Conservation (phyloP, 2,113 vertebrate genomes). For the Takifugu bimaculatus region DNA sequence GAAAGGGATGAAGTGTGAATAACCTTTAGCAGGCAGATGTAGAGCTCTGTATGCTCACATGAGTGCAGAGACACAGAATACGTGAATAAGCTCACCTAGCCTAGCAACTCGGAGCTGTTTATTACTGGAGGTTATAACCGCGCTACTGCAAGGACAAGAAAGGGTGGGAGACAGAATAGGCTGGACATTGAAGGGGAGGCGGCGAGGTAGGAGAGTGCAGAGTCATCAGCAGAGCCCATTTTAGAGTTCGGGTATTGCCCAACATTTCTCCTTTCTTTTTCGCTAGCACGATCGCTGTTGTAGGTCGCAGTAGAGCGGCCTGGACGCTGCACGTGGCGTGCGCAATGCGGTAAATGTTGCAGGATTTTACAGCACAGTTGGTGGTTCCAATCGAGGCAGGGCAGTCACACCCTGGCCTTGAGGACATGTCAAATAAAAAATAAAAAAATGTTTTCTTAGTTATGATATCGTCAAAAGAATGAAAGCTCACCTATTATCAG, state of each 20-base stretch:
- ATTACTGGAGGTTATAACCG: slow-evolving; percentile 42
- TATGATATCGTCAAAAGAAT: background rate
- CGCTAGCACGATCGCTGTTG: slow-evolving; percentile 10
- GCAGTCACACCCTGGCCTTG: slow-evolving; percentile 81
- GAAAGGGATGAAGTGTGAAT: slow-evolving; percentile 40
- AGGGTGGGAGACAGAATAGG: slow-evolving; percentile 56
- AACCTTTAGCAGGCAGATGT: slow-evolving; percentile 52
- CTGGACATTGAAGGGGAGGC: slow-evolving; percentile 40
- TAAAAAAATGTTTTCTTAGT: slow-evolving; percentile 35
- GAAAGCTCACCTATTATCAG: background rate
- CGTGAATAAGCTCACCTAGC: slow-evolving; percentile 1
- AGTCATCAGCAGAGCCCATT: slow-evolving; percentile 53
- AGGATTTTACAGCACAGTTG: slow-evolving; percentile 51
- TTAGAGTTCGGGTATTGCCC: slow-evolving; percentile 44
- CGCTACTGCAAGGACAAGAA: slow-evolving; percentile 55
- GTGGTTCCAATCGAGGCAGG: slow-evolving; percentile 42
- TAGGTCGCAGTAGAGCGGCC: slow-evolving; percentile 40
- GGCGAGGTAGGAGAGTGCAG: slow-evolving; percentile 35
- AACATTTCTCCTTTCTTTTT: slow-evolving; percentile 43
- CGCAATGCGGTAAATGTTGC: slow-evolving; percentile 43
- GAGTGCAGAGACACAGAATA: slow-evolving; percentile 28
- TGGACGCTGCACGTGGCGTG: slow-evolving; percentile 34
- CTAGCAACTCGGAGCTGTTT: slow-evolving; percentile 50
- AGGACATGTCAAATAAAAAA: slow-evolving; percentile 66
- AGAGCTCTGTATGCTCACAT: slow-evolving; percentile 56